A percentile compares a stretch with the other conserved stretches of the same genome.
phyloP scores from a whole-genome alignment of 2,113 vertebrate genomes.

The Daubentonia madagascariensis region DNA sequence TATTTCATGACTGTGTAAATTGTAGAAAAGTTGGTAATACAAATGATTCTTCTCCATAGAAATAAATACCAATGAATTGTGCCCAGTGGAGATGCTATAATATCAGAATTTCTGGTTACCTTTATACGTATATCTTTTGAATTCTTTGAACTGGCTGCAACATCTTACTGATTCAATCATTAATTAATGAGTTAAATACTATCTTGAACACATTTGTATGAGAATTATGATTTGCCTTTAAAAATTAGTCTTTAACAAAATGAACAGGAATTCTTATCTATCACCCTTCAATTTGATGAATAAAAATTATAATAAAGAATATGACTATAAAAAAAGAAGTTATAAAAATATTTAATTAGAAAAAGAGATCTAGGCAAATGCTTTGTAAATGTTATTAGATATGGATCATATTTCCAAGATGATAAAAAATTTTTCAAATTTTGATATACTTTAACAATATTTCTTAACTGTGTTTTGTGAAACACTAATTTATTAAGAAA shows the following conservation, averaged over 20 bases:
- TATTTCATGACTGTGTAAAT: not conserved
- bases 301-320: not conserved
- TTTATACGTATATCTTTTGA: not conserved
- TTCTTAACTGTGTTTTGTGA: not conserved
- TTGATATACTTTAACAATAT: not conserved
- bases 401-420: not conserved
- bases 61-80: not conserved
- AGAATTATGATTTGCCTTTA: not conserved
- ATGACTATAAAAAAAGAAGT: not conserved
- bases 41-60: not conserved
- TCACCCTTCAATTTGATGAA: not conserved
- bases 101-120: not conserved
- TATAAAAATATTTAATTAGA: constrained; percentile 14
- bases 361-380: not conserved
- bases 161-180: not conserved
- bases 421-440: not conserved
- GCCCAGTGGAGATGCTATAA: not conserved
- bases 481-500: not conserved
- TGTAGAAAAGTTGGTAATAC: not conserved
- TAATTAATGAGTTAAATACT: not conserved
- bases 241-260: not conserved
- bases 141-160: not conserved
- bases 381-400: not conserved
- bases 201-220: not conserved
- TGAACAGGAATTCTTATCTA: not conserved